phyloP scores from a whole-genome alignment of 2,797 vertebrate species.

The Myotis findleyi region DNA sequence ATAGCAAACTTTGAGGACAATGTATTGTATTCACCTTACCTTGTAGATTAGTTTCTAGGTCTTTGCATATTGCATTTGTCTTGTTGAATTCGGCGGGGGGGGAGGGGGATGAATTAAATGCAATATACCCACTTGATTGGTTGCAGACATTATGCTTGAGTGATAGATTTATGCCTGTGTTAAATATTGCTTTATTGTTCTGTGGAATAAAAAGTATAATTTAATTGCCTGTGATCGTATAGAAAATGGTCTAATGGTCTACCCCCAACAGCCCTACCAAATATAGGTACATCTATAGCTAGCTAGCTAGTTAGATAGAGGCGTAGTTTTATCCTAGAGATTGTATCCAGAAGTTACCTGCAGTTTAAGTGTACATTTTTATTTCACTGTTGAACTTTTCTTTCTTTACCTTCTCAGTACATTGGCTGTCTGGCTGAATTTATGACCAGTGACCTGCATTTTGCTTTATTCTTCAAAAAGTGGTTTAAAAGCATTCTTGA shows the following conservation, averaged over 20 bases:
- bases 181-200: background rate
- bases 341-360: background rate
- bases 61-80: background rate
- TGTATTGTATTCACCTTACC: background rate
- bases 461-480: constrained; percentile 67
- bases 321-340: background rate
- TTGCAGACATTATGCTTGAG: background rate
- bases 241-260: background rate
- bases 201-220: background rate
- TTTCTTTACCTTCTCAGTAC: constrained; percentile 35
- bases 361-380: constrained; percentile 2
- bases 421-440: constrained; percentile 58
- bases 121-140: background rate
- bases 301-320: background rate
- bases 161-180: background rate
- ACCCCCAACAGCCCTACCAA: background rate
- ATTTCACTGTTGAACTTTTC: background rate
- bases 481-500: constrained; percentile 75
- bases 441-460: constrained; percentile 55
- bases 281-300: background rate
- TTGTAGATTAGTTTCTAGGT: background rate
- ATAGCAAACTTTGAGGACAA: background rate
- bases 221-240: background rate
- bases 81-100: background rate
- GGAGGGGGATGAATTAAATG: background rate